Evolutionary conservation across 2,888 invertebrate genomes (phyloP).

Genomic region (Odontomyia ornata): DNA sequence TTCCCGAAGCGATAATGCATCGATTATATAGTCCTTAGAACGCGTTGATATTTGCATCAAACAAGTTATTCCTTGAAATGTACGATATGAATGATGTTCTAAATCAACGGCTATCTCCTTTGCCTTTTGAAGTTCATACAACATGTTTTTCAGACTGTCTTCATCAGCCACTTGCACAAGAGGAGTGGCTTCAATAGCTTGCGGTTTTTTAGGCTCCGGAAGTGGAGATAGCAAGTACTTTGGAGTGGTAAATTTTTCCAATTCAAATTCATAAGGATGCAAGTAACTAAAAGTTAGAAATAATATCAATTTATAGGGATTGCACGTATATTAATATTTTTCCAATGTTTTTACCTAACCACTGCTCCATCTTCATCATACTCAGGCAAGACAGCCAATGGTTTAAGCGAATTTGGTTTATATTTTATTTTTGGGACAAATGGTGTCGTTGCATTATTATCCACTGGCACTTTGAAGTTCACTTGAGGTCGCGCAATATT

Average conservation of each 20-base stretch:
- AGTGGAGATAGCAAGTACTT: conserved; percentile 64
- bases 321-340: background rate
- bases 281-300: conserved; percentile 68
- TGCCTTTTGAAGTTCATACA: conserved; percentile 73
- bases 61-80: conserved; percentile 94
- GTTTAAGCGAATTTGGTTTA: conserved; percentile 88
- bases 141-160: conserved; percentile 71
- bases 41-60: conserved; percentile 92
- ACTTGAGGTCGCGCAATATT: conserved; percentile 84
- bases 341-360: conserved; percentile 67
- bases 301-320: background rate
- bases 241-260: conserved; percentile 76
- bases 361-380: conserved; percentile 71
- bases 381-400: conserved; percentile 77
- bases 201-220: conserved; percentile 62
- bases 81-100: conserved; percentile 91
- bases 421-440: conserved; percentile 86
- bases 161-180: conserved; percentile 74
- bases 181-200: conserved; percentile 71
- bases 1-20: conserved; percentile 84
- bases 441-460: conserved; percentile 77
- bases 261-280: conserved; percentile 89
- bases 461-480: conserved; percentile 83
- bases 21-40: conserved; percentile 85
- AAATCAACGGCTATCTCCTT: conserved; percentile 88